A percentile compares a stretch with the other conserved stretches of the same genome.
Evolutionary conservation across 64 coral and sea anemone species (phyloP).

Genomic region (Acropora yongei): DNA sequence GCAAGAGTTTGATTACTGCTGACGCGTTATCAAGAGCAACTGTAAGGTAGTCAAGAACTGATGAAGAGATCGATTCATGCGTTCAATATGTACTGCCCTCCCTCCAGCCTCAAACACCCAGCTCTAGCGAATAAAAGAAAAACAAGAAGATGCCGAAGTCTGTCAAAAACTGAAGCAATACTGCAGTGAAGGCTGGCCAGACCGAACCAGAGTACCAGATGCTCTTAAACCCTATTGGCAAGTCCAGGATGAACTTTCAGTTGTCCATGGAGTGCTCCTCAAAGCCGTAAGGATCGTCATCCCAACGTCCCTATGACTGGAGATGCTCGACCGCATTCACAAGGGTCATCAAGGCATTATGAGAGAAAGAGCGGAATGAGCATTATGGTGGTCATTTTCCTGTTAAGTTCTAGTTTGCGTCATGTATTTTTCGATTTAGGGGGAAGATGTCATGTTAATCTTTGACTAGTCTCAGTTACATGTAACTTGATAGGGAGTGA

Average conservation of each 20-base stretch:
- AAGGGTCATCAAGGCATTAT: slow-evolving; percentile 33
- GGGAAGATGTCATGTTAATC: too few species aligned
- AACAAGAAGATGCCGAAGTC: slow-evolving; percentile 31
- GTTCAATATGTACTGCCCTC: neutral
- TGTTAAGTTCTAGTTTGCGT: too few species aligned
- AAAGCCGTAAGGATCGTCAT: slow-evolving; percentile 21
- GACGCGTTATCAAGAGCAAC: too few species aligned
- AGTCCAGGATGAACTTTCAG: too few species aligned
- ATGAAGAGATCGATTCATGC: neutral
- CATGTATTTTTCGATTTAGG: too few species aligned
- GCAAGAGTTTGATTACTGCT: too few species aligned
- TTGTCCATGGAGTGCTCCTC: too few species aligned
- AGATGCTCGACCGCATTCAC: slow-evolving; percentile 32
- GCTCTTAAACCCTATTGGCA: too few species aligned
- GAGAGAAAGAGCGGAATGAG: neutral
- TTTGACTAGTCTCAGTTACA: too few species aligned
- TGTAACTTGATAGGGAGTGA: too few species aligned
- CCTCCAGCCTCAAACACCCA: neutral
- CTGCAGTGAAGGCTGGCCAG: slow-evolving; percentile 32
- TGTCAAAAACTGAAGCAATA: slow-evolving; percentile 31
- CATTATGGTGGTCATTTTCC: too few species aligned
- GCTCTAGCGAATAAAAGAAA: slow-evolving; percentile 13
- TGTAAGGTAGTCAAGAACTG: neutral
- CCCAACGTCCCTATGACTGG: neutral
- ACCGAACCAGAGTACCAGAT: neutral